Percentiles rank a stretch among this genome's conserved stretches.
Evolutionary conservation across 2,113 vertebrate genomes (phyloP).

Genomic region (Aythya baeri): DNA sequence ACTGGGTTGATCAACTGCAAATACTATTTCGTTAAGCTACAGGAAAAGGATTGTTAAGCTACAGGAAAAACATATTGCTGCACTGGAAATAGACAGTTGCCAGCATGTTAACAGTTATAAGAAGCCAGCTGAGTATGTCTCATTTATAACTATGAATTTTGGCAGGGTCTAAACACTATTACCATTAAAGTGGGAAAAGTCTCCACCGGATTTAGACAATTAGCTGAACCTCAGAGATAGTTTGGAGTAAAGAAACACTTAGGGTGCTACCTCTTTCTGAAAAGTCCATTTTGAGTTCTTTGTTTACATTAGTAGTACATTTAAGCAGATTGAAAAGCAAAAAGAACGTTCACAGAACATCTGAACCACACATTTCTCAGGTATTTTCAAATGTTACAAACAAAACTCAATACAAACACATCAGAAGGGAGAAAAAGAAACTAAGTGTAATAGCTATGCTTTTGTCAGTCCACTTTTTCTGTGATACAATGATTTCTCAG

Average conservation of each 20-base stretch:
- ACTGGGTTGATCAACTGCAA: background rate
- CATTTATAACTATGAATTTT: background rate
- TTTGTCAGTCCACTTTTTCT: background rate
- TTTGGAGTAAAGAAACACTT: background rate
- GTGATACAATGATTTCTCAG: slow-evolving; percentile 37
- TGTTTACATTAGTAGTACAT: background rate
- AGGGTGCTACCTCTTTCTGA: background rate
- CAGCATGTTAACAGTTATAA: background rate
- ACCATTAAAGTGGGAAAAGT: background rate
- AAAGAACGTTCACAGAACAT: background rate
- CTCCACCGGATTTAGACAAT: background rate
- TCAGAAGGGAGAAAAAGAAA: background rate
- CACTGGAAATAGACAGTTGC: background rate
- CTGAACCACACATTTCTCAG: background rate
- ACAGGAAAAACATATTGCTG: background rate
- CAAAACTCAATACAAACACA: background rate
- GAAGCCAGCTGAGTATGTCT: background rate
- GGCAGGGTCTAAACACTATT: background rate
- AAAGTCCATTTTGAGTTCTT: background rate
- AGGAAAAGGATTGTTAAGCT: background rate
- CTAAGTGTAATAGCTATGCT: background rate
- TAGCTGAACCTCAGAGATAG: background rate
- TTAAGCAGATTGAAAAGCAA: background rate
- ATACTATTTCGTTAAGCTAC: background rate
- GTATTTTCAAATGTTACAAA: background rate